Base-by-base conservation (phyloP, 2,113 vertebrate species). In the Chloroceryle aenea region DNA sequence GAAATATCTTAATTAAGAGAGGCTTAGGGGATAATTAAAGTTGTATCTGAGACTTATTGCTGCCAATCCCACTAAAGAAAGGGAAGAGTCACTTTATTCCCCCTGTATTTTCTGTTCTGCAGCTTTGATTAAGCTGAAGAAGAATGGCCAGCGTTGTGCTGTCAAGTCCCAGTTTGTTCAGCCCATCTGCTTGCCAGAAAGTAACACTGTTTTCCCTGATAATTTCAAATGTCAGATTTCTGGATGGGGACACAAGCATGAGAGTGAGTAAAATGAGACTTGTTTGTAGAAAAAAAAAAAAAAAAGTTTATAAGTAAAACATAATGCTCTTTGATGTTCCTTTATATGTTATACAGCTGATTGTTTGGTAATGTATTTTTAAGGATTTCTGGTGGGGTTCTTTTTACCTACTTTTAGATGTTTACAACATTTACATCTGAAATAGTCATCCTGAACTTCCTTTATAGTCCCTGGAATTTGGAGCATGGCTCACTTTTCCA, bases 111-210 rank as follows among this genome's bases (percentile, higher is more conserved):
- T 87, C 79, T 90, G 45, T 81, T 50, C 52, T 73, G 42, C 96
- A 99, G 99, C 98, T 87, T 98, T 99, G 96, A 95, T 99, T 75
- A 99, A 98, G 63, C 97, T 99, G 96, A 99, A 98, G 97, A 99
- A 98, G 97, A 97, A 97, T 5, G 97, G 99, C 2, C 98, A 98
- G 2, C 97, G 95, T 12, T 99, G 99, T 47, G 99, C 98, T 0
- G 95, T 92, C 86, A 99, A 98, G 90, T 99, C 98, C 22, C 98
- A 98, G 50, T 99, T 99, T 62, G 98, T 99, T 56, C 98, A 98
- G 76, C 98, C 99, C 73, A 98, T 99, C 97, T 99, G 99, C 93
- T 98, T 99, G 82, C 99, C 99, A 0, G 98, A 98, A 38, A 97
- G 96, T 6, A 38, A 78, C 93, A 97, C 93, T 5, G 26, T 87